Evolutionary conservation across 2,888 invertebrate genomes (phyloP).

Genomic region (Tridacna crocea): DNA sequence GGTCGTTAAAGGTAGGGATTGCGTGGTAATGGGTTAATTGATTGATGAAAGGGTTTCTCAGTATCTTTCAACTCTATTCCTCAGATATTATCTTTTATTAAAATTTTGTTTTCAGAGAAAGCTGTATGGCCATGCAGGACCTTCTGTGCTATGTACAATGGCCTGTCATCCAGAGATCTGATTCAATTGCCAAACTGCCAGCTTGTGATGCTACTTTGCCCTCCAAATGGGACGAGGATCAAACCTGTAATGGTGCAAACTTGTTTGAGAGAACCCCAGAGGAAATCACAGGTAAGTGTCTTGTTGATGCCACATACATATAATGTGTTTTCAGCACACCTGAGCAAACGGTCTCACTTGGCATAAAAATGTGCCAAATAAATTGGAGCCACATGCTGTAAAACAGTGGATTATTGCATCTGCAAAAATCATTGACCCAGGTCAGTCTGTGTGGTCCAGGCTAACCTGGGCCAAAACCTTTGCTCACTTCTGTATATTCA

Average conservation of each 20-base stretch:
- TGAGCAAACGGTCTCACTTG: background rate
- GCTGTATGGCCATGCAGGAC: conserved; percentile 95
- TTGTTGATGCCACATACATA: background rate
- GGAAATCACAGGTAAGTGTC: conserved; percentile 90
- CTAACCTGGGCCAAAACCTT: no score
- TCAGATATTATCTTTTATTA: background rate
- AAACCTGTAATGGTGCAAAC: conserved; percentile 92
- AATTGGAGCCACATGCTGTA: no score
- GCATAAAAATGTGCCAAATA: background rate
- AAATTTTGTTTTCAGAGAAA: conserved; percentile 88
- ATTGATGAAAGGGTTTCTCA: no score
- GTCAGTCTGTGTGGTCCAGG: no score
- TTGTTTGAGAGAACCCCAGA: conserved; percentile 92
- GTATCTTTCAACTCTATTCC: no score
- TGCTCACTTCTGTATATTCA: no score
- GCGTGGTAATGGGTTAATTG: background rate
- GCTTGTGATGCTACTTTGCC: conserved; percentile 91
- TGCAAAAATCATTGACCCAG: no score
- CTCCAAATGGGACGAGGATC: conserved; percentile 87
- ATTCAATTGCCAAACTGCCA: conserved; percentile 91
- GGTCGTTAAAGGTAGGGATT: no score
- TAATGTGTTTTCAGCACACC: background rate
- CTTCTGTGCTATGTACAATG: conserved; percentile 97
- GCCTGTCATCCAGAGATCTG: conserved; percentile 92
- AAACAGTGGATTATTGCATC: no score